Conservation (phyloP, 2,113 vertebrate genomes). For the Alligator mississippiensis region DNA sequence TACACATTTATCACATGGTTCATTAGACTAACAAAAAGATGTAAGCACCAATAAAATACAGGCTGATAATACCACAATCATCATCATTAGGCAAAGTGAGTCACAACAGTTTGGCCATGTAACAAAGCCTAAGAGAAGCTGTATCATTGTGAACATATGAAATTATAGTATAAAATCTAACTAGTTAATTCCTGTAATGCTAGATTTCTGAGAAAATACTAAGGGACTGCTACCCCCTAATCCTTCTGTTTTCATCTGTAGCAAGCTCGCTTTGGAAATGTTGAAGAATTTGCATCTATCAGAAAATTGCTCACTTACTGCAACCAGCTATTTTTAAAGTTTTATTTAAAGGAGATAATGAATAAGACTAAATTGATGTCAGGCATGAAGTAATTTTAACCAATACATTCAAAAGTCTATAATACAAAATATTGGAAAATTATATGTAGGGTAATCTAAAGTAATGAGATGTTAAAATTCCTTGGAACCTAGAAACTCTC, state of each 20-base stretch:
- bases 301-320: constrained; percentile 78
- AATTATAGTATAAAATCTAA: not conserved
- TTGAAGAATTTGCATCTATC: constrained; percentile 65
- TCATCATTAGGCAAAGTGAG: not conserved
- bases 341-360: constrained; percentile 80
- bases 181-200: not conserved
- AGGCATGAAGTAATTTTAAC: constrained; percentile 79
- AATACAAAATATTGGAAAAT: constrained; percentile 82
- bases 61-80: not conserved
- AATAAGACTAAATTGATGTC: constrained; percentile 78
- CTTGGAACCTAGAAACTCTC: constrained; percentile 81
- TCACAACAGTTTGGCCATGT: not conserved
- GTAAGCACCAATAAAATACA: not conserved
- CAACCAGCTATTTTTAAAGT: constrained; percentile 77
- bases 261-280: constrained; percentile 48
- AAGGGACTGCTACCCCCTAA: not conserved
- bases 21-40: not conserved
- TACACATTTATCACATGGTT: not conserved
- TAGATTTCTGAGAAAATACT: not conserved
- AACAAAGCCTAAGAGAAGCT: not conserved
- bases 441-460: constrained; percentile 83
- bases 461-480: constrained; percentile 87
- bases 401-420: constrained; percentile 75
- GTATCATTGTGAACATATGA: not conserved
- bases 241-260: constrained; percentile 62